These are phyloP conservation scores for Marasmarcha lunaedactyla DNA, from an alignment of 2,888 invertebrate species.

Conservation along the genomic window DNA sequence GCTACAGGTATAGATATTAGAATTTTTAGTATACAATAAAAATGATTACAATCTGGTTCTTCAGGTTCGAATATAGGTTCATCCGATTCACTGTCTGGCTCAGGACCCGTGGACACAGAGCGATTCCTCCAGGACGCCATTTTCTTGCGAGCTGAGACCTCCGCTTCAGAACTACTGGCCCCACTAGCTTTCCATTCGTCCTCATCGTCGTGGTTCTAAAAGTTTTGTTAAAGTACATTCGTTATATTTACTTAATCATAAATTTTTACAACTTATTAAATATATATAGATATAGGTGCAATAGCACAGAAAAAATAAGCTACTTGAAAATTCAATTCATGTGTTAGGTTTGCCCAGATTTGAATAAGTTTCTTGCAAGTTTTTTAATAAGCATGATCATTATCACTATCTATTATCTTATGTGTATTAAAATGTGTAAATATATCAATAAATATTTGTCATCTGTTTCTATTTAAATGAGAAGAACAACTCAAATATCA, in stretches of 20 bases:
- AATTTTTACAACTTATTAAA: neutral
- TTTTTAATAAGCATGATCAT: too few species aligned
- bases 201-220: constrained; percentile 40
- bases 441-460: too few species aligned
- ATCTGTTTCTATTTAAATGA: too few species aligned
- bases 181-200: constrained; percentile 52
- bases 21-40: neutral
- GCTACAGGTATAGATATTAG: neutral
- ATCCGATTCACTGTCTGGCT: constrained; percentile 50
- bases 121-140: constrained; percentile 28
- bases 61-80: constrained; percentile 52
- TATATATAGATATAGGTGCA: neutral
- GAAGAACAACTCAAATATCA: too few species aligned
- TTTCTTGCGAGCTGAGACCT: constrained; percentile 7
- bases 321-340: too few species aligned
- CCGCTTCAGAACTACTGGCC: constrained; percentile 31
- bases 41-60: constrained; percentile 15
- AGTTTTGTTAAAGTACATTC: neutral
- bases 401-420: too few species aligned
- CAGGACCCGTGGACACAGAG: constrained; percentile 45
- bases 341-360: too few species aligned
- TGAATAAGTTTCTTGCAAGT: too few species aligned
- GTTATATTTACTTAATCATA: neutral
- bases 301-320: neutral
- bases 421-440: too few species aligned